Evolutionary conservation across 2,113 vertebrate genomes (phyloP).

Genomic region (Nannobrachium achirus): DNA sequence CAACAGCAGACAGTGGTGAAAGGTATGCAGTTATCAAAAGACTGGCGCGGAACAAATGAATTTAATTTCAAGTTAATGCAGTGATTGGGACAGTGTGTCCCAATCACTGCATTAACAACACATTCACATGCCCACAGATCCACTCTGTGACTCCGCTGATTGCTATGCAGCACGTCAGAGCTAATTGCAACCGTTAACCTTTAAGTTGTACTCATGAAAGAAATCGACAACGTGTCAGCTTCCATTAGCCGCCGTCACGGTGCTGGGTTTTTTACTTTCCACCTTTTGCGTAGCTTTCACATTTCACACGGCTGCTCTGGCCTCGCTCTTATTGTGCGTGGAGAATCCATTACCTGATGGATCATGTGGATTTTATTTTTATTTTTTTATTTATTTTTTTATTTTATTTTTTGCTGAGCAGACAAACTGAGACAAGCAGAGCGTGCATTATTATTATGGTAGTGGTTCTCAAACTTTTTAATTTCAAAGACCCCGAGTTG

Average conservation of each 20-base stretch:
- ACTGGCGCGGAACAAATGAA: no score
- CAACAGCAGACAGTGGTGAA: no score
- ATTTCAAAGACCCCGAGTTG: slow-evolving; percentile 13
- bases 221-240: slow-evolving; percentile 71
- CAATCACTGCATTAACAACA: slow-evolving; percentile 63
- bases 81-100: not conserved
- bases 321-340: not conserved
- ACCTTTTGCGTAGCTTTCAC: slow-evolving; percentile 31
- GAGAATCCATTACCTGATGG: slow-evolving; percentile 35
- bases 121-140: slow-evolving; percentile 59
- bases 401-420: slow-evolving; percentile 18
- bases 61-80: no score
- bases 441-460: no score
- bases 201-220: slow-evolving; percentile 65
- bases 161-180: slow-evolving; percentile 52
- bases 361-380: slow-evolving; percentile 24
- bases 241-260: slow-evolving; percentile 40
- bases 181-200: slow-evolving; percentile 75
- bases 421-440: slow-evolving; percentile 51
- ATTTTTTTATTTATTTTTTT: not conserved
- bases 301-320: not conserved
- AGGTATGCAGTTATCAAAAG: no score
- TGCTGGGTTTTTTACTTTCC: slow-evolving; percentile 39
- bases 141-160: slow-evolving; percentile 52
- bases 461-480: slow-evolving; percentile 38